A percentile compares a stretch with the other conserved stretches of the same genome.
Evolutionary conservation across 2,888 invertebrate genomes (phyloP).

Genomic region (Oscheius onirici): DNA sequence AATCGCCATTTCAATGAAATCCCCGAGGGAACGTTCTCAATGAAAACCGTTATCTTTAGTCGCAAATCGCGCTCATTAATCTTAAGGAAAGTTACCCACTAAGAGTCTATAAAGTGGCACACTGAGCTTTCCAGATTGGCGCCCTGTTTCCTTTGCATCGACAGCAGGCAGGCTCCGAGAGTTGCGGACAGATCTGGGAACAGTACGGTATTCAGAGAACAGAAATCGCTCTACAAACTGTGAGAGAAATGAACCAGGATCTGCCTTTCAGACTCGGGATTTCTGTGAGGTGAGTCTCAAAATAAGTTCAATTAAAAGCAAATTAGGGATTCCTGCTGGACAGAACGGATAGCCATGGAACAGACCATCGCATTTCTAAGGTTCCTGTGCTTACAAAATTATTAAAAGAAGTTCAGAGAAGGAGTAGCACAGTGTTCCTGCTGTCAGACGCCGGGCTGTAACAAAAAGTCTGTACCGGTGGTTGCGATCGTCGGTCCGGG

Average conservation of each 20-base stretch:
- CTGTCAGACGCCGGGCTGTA: conserved; percentile 70
- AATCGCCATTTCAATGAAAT: conserved; percentile 27
- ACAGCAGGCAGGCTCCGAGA: conserved; percentile 71
- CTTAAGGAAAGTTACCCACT: no score
- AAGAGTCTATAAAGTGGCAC: no score
- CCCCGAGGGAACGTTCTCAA: not conserved
- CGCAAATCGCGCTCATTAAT: not conserved
- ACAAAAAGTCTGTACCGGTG: conserved; percentile 70
- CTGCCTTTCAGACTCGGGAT: conserved; percentile 77
- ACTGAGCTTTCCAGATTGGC: conserved; percentile 69
- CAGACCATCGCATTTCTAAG: conserved; percentile 73
- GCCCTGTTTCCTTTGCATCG: conserved; percentile 70
- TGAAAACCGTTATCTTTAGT: conserved; percentile 26
- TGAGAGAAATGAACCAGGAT: conserved; percentile 76
- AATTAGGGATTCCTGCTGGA: conserved; percentile 82
- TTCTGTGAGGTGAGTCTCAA: conserved; percentile 57
- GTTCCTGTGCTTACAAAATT: not conserved
- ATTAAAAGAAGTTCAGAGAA: conserved; percentile 37
- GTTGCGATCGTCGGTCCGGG: conserved; percentile 80
- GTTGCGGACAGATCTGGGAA: conserved; percentile 79
- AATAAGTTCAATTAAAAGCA: not conserved
- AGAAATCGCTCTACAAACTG: conserved; percentile 69
- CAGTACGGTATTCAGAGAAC: conserved; percentile 82
- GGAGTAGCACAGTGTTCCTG: conserved; percentile 70
- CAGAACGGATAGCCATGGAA: conserved; percentile 82